Evolutionary conservation across 2,797 vertebrate genomes (phyloP).

Genomic region (Echiichthys vipera): DNA sequence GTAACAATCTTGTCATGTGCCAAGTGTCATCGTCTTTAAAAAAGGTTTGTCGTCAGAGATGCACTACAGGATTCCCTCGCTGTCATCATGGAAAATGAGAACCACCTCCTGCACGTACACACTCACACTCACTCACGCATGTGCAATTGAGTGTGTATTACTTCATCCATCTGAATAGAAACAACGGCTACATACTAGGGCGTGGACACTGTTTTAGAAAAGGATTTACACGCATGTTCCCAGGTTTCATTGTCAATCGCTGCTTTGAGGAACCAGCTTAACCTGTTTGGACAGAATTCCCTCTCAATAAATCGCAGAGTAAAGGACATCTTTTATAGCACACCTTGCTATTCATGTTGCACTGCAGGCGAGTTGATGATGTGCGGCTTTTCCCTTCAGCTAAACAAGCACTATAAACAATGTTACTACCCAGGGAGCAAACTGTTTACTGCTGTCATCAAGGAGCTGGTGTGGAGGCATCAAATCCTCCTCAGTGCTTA

Average conservation of each 20-base stretch:
- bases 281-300: slow-evolving; percentile 56
- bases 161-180: slow-evolving; percentile 22
- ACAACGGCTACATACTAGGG: slow-evolving; percentile 42
- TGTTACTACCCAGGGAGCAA: not conserved
- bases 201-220: slow-evolving; percentile 41
- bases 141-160: slow-evolving; percentile 5
- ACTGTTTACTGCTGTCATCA: slow-evolving; percentile 6
- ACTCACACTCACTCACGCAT: not conserved
- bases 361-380: not conserved
- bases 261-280: slow-evolving; percentile 54
- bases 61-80: slow-evolving; percentile 50
- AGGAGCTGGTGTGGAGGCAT: not conserved
- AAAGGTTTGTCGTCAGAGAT: slow-evolving; percentile 27
- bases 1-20: not conserved
- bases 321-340: slow-evolving; percentile 34
- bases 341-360: slow-evolving; percentile 28
- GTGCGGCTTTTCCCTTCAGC: not conserved
- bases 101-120: not conserved
- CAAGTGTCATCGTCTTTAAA: not conserved
- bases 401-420: slow-evolving; percentile 5
- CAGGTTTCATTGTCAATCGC: slow-evolving; percentile 51
- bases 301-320: slow-evolving; percentile 31
- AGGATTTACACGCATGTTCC: slow-evolving; percentile 31
- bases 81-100: slow-evolving; percentile 67
- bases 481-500: not conserved